Percentiles rank a stretch among this genome's conserved stretches.
phyloP scores from a whole-genome alignment of 2,797 vertebrate species.

The Hozukius guyotensis region DNA sequence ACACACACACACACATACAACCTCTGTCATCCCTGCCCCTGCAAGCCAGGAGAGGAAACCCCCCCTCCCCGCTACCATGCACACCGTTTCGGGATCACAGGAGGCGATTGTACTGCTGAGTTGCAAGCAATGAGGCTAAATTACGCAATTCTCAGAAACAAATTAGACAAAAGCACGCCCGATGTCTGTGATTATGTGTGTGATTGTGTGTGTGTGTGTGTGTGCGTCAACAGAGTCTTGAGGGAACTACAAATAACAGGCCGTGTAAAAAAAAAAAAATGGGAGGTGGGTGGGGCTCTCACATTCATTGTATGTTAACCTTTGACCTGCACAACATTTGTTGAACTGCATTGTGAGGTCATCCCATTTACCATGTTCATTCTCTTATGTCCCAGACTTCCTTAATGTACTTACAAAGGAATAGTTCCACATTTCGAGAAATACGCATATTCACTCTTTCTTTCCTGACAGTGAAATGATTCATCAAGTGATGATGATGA shows the following conservation, averaged over 20 bases:
- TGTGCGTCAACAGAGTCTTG: neutral
- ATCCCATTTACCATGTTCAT: neutral
- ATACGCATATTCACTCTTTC: neutral
- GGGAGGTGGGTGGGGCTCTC: neutral
- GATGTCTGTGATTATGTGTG: constrained; percentile 43
- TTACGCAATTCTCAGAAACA: constrained; percentile 70
- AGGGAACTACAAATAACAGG: constrained; percentile 30
- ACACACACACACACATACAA: constrained; percentile 11
- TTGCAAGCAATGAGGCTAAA: constrained; percentile 67
- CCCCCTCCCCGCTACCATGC: neutral
- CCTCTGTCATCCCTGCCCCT: constrained; percentile 23
- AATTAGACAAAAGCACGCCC: constrained; percentile 69
- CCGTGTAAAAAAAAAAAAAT: neutral
- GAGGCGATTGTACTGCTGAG: constrained; percentile 68
- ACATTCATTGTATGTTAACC: constrained; percentile 21
- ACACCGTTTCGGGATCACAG: constrained; percentile 61
- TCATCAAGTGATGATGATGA: too few relatives aligned
- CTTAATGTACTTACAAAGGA: neutral
- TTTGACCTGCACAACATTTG: constrained; percentile 25
- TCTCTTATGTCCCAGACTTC: neutral
- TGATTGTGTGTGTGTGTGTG: neutral
- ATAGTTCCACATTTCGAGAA: neutral
- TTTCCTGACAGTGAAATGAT: neutral
- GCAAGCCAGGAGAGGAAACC: constrained; percentile 38
- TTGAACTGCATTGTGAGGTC: neutral